Percentiles rank a stretch among this genome's conserved stretches.
These are phyloP conservation scores for Phortica variegata DNA, from an alignment of 1,140 invertebrate species.

Conservation along the genomic window DNA sequence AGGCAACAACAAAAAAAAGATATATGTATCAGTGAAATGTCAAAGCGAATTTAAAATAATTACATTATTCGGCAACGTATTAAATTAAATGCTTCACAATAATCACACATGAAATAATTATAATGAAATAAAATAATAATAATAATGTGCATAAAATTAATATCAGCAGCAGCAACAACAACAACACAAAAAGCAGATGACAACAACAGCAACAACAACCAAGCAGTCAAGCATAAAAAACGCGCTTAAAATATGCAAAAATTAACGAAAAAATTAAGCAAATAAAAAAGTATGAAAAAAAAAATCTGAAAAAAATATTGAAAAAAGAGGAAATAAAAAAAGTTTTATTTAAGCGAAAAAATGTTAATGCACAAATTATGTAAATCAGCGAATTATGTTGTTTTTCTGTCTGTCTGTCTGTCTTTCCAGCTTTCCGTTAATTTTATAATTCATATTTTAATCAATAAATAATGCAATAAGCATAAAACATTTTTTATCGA, in stretches of 20 bases:
- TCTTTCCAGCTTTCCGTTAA: too few relatives aligned
- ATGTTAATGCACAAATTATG: conserved; percentile 18
- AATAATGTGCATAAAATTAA: conserved; percentile 24
- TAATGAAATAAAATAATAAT: conserved; percentile 47
- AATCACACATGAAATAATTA: conserved; percentile 16
- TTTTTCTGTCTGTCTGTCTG: too few relatives aligned
- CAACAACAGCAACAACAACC: not conserved
- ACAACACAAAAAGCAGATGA: not conserved
- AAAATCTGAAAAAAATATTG: not conserved
- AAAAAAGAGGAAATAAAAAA: not conserved
- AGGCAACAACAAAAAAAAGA: too few relatives aligned
- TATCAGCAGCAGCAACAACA: conserved; percentile 16
- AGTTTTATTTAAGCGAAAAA: not conserved
- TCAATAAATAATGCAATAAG: conserved; percentile 7
- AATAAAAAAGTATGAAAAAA: conserved; percentile 13
- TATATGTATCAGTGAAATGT: conserved; percentile 33
- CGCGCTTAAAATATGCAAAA: not conserved
- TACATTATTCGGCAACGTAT: conserved; percentile 45
- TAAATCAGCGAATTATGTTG: too few relatives aligned
- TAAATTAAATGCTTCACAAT: conserved; percentile 52
- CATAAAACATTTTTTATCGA: conserved; percentile 1
- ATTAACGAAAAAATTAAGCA: not conserved
- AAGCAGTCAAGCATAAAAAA: too few relatives aligned
- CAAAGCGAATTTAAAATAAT: conserved; percentile 56
- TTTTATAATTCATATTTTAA: too few relatives aligned